Base-by-base conservation (phyloP, 1,140 invertebrate species). In the Formica exsecta region DNA sequence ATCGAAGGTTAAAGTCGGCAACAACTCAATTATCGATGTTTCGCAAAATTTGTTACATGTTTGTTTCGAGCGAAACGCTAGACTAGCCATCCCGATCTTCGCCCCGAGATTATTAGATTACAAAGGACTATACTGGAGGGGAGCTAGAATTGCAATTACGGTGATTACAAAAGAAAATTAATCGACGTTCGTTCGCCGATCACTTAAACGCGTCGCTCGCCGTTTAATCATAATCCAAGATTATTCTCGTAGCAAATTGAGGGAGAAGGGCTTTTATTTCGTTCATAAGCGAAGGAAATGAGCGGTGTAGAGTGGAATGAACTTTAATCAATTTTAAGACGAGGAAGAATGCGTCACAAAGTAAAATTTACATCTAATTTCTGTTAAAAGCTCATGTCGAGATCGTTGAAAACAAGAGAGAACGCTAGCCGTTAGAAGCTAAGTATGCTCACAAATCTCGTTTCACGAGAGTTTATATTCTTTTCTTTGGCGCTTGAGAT, bases 301-400 rank as follows among this genome's bases (percentile, higher is more conserved):
- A 71, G 32, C 38, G 25, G 19, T 32, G 25, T n/a, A 81, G 66
- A 32, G 66, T 59, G 66, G 38, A 73, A 81, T 73, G 38, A 73
- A 61, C 36, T 81, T 81, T 81, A 81, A 81, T 81, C 66, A 81
- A 81, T 81, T 81, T 81, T 59, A 81, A 81, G 32, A 68, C 64
- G 48, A 36, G 36, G 36, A 73, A 81, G 66, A 71, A 81, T 81
- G 51, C 66, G 36, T 81, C 66, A 66, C 29, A 71, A 81, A 59
- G 66, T 61, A 61, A 81, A 81, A 81, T 81, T 81, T 81, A 59
- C 79, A 81, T 81, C 65, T 73, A 81, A n/a, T 71, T 81, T 59
- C 19, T 59, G 38, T n/a, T 81, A 73, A 81, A 71, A 73, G 66
- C 79, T 81, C 54, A 41, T 32, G 79, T 81, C 79, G 51, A 59